phyloP scores from a whole-genome alignment of 2,113 vertebrate species.

The Dissostichus mawsoni region DNA sequence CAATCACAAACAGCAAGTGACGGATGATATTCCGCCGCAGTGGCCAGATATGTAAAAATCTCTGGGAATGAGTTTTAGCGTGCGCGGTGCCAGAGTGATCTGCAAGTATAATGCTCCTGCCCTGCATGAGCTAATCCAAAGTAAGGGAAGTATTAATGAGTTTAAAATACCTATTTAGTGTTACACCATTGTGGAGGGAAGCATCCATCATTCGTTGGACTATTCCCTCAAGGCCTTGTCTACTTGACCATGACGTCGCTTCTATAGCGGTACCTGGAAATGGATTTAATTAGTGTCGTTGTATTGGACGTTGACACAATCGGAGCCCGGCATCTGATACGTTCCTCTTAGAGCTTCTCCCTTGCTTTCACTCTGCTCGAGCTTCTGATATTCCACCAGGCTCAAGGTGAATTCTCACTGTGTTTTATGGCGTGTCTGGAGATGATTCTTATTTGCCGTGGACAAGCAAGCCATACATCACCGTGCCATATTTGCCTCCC shows the following conservation, averaged over 20 bases:
- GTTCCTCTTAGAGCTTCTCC: constrained; percentile 11
- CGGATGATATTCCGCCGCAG: constrained; percentile 66
- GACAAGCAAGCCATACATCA: constrained; percentile 47
- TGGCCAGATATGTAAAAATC: constrained; percentile 68
- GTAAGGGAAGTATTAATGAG: constrained; percentile 67
- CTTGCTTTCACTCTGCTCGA: neutral
- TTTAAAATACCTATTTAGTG: constrained; percentile 68
- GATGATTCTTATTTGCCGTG: constrained; percentile 53
- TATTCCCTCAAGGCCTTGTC: constrained; percentile 44
- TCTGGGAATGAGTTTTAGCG: constrained; percentile 47
- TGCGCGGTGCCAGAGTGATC: constrained; percentile 56
- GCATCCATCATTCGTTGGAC: constrained; percentile 63
- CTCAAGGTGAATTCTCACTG: constrained; percentile 45
- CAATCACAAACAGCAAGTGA: constrained; percentile 71
- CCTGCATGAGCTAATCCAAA: constrained; percentile 55
- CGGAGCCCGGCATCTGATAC: constrained; percentile 19
- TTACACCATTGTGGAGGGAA: constrained; percentile 47
- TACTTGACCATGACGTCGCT: constrained; percentile 40
- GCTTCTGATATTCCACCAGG: constrained; percentile 1
- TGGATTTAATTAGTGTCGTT: constrained; percentile 44
- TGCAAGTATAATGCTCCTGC: constrained; percentile 72
- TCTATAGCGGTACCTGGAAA: constrained; percentile 40
- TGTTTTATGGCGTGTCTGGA: constrained; percentile 58
- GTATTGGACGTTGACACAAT: constrained; percentile 22
- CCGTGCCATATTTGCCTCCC: constrained; percentile 29